Percentiles rank a stretch among this genome's conserved stretches.
Conservation (phyloP, 2,797 vertebrate genomes). For the Amazona ochrocephala region DNA sequence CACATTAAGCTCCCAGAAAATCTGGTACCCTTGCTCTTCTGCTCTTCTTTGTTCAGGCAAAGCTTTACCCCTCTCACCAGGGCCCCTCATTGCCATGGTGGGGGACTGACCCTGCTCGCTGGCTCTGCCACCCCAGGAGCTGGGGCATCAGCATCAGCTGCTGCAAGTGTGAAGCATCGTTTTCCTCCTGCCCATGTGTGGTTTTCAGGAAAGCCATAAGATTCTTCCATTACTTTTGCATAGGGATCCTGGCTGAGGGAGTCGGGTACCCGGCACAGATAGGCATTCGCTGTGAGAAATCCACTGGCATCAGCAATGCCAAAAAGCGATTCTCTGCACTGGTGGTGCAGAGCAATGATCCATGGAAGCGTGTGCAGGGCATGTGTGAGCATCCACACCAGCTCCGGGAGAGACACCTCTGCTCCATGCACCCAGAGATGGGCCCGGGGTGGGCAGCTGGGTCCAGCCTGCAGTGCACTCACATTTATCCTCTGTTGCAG, state of each 20-base stretch:
- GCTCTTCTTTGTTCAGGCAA: not conserved
- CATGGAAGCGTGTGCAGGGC: fast-evolving
- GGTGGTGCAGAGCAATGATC: fast-evolving
- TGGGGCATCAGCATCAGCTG: not conserved
- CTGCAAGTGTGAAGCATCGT: fast-evolving
- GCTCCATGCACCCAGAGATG: not conserved
- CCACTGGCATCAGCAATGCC: fast-evolving
- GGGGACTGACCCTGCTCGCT: fast-evolving
- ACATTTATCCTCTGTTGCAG: constrained; percentile 71
- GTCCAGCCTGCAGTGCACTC: fast-evolving
- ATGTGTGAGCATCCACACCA: fast-evolving
- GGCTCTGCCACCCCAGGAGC: fast-evolving
- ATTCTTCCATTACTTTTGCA: fast-evolving
- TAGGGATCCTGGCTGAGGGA: fast-evolving
- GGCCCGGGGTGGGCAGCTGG: not conserved
- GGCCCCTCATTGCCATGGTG: fast-evolving
- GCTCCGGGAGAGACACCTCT: not conserved
- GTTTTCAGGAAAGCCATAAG: fast-evolving
- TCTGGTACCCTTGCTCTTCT: not conserved
- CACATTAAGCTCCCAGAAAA: fast-evolving
- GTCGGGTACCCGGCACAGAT: fast-evolving
- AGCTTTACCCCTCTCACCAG: fast-evolving
- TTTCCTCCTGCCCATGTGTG: fast-evolving
- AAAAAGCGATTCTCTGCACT: fast-evolving
- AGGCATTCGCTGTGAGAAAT: fast-evolving